Conservation (phyloP, 2,888 invertebrate genomes). For the Stenurella melanura region DNA sequence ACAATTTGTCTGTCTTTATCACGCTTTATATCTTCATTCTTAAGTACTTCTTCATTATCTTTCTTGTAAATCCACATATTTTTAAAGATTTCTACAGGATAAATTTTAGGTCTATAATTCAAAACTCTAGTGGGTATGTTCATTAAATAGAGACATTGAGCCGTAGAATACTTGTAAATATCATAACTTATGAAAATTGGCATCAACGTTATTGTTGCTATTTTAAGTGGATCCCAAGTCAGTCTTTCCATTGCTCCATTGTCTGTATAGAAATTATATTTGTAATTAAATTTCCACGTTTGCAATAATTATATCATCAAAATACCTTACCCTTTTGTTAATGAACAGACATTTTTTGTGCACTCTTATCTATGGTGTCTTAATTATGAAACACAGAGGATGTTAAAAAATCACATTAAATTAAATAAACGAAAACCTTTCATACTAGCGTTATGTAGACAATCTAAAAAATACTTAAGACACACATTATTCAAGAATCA, state of each 20-base stretch:
- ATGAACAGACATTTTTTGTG: too few relatives aligned
- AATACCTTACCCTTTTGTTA: too few relatives aligned
- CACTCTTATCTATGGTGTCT: too few relatives aligned
- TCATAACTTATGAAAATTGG: slow-evolving; percentile 48
- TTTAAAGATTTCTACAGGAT: not conserved
- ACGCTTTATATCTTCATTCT: slow-evolving; percentile 30
- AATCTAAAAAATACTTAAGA: too few relatives aligned
- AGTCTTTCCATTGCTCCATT: not conserved
- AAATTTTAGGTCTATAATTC: slow-evolving; percentile 20
- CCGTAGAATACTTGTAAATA: slow-evolving; percentile 24
- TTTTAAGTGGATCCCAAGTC: slow-evolving; percentile 15
- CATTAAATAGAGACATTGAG: slow-evolving; percentile 27
- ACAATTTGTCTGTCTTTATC: slow-evolving; percentile 43
- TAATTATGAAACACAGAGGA: too few relatives aligned
- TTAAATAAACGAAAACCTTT: too few relatives aligned
- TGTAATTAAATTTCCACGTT: not conserved
- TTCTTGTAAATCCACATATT: not conserved
- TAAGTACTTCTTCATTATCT: not conserved
- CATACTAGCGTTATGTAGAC: too few relatives aligned
- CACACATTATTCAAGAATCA: too few relatives aligned
- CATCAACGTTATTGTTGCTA: slow-evolving; percentile 44
- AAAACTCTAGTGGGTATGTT: slow-evolving; percentile 34
- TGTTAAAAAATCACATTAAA: too few relatives aligned
- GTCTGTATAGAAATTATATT: slow-evolving; percentile 14
- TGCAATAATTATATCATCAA: not conserved